Conservation (phyloP, 2,113 vertebrate genomes). For the Austrofundulus limnaeus region DNA sequence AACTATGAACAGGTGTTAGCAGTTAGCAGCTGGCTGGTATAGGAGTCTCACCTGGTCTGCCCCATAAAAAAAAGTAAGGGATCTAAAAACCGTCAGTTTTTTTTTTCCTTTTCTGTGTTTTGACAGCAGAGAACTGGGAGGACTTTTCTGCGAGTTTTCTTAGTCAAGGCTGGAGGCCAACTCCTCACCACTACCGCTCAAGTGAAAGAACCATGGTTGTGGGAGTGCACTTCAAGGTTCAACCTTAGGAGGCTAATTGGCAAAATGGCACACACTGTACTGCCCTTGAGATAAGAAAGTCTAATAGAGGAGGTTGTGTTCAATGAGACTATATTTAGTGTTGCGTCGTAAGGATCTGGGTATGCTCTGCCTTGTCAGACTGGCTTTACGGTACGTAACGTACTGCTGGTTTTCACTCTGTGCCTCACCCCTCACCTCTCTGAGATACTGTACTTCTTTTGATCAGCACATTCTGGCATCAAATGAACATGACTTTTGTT, state of each 20-base stretch:
- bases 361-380: slow-evolving; percentile 42
- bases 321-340: slow-evolving; percentile 67
- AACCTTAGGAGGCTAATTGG: slow-evolving; percentile 64
- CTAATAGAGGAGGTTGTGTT: slow-evolving; percentile 69
- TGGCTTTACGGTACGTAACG: slow-evolving; percentile 25
- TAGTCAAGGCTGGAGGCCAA: slow-evolving; percentile 56
- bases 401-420: slow-evolving; percentile 12
- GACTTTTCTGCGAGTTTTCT: slow-evolving; percentile 28
- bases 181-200: slow-evolving; percentile 33
- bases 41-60: slow-evolving; percentile 1
- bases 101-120: slow-evolving; percentile 8
- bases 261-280: slow-evolving; percentile 67
- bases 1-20: not conserved
- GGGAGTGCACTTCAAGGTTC: slow-evolving; percentile 74
- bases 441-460: not conserved
- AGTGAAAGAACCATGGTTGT: slow-evolving; percentile 74
- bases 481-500: not conserved
- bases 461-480: slow-evolving; percentile 1
- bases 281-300: slow-evolving; percentile 78
- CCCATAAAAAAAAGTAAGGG: not conserved
- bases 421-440: slow-evolving; percentile 9
- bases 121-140: slow-evolving; percentile 16
- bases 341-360: slow-evolving; percentile 55
- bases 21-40: not conserved
- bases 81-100: slow-evolving; percentile 8